These are phyloP conservation scores for Limnephilus lunatus DNA, from an alignment of 2,888 invertebrate species.

Conservation along the genomic window DNA sequence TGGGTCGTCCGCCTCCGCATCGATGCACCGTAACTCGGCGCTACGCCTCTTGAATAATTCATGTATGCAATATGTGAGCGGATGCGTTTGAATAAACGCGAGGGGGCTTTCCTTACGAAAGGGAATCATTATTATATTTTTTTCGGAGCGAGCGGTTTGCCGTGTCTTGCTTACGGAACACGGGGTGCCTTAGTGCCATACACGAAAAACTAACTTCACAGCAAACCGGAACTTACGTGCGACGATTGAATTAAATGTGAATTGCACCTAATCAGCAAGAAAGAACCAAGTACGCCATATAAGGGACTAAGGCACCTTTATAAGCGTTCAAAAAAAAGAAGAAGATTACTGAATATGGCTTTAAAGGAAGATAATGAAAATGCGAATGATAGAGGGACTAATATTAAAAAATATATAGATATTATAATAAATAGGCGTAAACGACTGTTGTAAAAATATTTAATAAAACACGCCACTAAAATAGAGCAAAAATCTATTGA, in stretches of 20 bases:
- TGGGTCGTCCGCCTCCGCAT: not conserved
- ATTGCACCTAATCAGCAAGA: not conserved
- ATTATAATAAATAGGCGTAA: no score
- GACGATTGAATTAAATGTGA: not conserved
- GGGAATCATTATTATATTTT: not conserved
- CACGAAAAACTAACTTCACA: not conserved
- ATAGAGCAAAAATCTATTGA: no score
- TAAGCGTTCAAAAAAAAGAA: no score
- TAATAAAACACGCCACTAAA: no score
- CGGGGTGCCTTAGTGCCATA: not conserved
- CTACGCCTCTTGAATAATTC: not conserved
- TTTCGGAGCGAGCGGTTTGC: not conserved
- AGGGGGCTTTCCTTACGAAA: not conserved
- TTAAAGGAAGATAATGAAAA: no score
- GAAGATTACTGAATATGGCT: no score
- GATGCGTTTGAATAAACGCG: not conserved
- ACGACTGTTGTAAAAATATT: no score
- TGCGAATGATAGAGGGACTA: no score
- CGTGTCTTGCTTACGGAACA: not conserved
- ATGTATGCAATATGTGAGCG: not conserved
- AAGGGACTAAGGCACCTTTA: no score
- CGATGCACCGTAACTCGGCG: not conserved
- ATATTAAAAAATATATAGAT: no score
- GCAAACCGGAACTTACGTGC: not conserved
- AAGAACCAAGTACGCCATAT: no score